phyloP scores from a whole-genome alignment of 2,113 vertebrate species.

The Cheirogaleus medius region DNA sequence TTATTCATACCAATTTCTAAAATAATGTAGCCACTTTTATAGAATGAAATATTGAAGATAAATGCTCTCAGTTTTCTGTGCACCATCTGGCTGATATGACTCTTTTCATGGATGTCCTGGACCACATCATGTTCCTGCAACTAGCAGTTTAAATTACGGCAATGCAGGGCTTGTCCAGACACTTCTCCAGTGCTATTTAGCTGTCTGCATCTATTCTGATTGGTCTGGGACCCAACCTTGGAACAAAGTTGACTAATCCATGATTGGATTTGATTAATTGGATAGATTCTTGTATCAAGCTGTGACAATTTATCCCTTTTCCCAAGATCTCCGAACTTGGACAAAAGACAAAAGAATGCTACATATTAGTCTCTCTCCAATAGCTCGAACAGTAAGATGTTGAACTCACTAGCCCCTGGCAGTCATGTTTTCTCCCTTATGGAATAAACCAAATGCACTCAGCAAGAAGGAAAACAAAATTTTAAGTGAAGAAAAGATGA shows the following conservation, averaged over 20 bases:
- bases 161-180: neutral
- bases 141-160: neutral
- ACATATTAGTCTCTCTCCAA: neutral
- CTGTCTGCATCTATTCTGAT: neutral
- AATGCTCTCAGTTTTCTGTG: neutral
- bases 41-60: neutral
- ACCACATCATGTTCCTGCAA: fast-evolving
- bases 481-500: neutral
- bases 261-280: neutral
- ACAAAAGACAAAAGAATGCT: neutral
- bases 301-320: neutral
- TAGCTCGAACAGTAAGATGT: neutral
- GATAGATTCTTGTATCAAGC: neutral
- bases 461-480: neutral
- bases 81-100: neutral
- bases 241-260: neutral
- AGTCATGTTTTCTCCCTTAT: neutral
- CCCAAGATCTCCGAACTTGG: neutral
- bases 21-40: neutral
- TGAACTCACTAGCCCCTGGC: fast-evolving
- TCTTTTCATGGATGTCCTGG: neutral
- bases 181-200: neutral
- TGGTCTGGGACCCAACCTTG: neutral
- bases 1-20: slow-evolving; percentile 4
- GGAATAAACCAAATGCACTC: neutral